phyloP scores from a whole-genome alignment of 2,113 vertebrate genomes.

The Prunella fulvescens region DNA sequence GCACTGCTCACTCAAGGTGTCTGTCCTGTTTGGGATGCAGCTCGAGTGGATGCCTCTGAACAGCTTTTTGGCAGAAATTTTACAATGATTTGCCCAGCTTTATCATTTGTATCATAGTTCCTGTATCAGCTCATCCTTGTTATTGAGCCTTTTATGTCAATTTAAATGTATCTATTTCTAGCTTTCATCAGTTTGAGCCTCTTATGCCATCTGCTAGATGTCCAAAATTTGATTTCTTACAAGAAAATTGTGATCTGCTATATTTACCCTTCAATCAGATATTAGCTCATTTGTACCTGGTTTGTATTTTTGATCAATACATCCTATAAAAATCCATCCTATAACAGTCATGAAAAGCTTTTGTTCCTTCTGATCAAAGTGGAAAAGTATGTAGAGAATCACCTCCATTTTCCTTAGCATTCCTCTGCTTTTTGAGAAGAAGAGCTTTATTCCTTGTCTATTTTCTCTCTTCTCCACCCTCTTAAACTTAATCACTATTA shows the following conservation, averaged over 20 bases:
- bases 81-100: not conserved
- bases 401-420: not conserved
- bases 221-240: not conserved
- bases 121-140: not conserved
- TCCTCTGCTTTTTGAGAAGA: not conserved
- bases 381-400: not conserved
- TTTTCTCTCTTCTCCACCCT: not conserved
- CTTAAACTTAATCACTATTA: not conserved
- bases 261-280: not conserved
- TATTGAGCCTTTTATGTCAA: not conserved
- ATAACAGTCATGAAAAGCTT: not conserved
- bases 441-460: not conserved
- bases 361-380: not conserved
- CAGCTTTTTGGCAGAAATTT: constrained; percentile 25
- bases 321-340: not conserved
- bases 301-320: not conserved
- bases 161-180: not conserved
- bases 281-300: not conserved
- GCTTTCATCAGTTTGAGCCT: not conserved
- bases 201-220: not conserved
- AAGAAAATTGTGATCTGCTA: not conserved
- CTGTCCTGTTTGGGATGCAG: not conserved
- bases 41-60: not conserved
- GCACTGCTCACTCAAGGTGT: rapidly evolving
- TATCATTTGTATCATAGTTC: not conserved